Evolutionary conservation across 2,797 vertebrate genomes (phyloP), one percentile per base, ranked within the genome.

Genomic region (Sebastes kiyomatsui): DNA sequence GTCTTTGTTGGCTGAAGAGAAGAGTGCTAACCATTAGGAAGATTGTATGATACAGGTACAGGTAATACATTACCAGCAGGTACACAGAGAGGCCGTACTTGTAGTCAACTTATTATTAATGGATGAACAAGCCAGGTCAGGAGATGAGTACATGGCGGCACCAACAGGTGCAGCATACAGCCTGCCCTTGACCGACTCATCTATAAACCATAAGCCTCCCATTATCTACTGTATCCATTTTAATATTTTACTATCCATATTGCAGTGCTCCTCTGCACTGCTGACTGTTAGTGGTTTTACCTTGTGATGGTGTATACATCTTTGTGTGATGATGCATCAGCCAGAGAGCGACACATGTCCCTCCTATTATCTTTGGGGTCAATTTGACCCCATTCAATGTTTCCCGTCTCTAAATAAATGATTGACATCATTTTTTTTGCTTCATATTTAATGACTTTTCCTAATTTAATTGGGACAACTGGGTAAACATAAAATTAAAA

Each of bases 201-300:
- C 75, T 80, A 90, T 88, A 86, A 92, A 90, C 61, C 82, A 87
- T 72, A 27, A 76, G 38, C 12, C 27, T 65, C 84, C 73, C 67
- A 85, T 87, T 87, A 87, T 87, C 81, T 70, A 46, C 64, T 55
- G 75, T 77, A 77, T 86, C 79, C 72, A 58, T 46, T 77, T 91
- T 72, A 88, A 94, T 93, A 90, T 88, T 92, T 91, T 38, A 90
- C 73, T 1, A 60, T 72, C 62, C 28, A 56, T 7, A 33, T 74
- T 2, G 69, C 65, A 67, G 55, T 23, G 69, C 68, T 71, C 4
- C 49, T 64, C 72, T 62, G 60, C 71, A 67, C 56, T 46, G 56
- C 72, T 82, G 68, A 28, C 79, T 20, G 33, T 59, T 80, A 71
- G 59, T 10, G 25, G 20, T 67, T 65, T 38, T 22, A 68, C 67